A percentile compares a stretch with the other conserved stretches of the same genome.
These are phyloP conservation scores for Asteroscopus sphinx DNA, from an alignment of 2,888 invertebrate genomes.

Conservation along the genomic window DNA sequence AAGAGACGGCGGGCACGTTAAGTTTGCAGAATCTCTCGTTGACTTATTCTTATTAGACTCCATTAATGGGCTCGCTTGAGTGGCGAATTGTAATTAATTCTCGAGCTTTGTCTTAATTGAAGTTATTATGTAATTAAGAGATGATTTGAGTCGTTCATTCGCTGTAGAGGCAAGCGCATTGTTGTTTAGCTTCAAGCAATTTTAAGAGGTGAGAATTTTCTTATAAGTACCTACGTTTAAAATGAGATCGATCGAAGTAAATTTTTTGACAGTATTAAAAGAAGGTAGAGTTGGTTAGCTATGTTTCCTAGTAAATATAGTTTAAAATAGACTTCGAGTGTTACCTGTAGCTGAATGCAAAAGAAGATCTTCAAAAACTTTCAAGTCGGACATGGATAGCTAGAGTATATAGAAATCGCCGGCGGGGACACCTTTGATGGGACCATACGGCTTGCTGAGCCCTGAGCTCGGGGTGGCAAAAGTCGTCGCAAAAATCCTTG, in stretches of 20 bases:
- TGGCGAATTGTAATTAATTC: constrained; percentile 64
- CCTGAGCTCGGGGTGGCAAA: no score
- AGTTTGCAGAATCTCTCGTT: constrained; percentile 70
- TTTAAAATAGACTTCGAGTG: no score
- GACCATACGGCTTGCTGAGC: no score
- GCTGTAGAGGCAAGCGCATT: constrained; percentile 27
- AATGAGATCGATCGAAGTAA: background rate
- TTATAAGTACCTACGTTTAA: background rate
- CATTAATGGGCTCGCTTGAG: constrained; percentile 54
- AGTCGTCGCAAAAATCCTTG: no score
- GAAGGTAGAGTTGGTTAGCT: no score
- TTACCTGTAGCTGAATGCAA: no score
- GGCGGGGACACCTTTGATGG: no score
- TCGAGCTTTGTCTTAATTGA: constrained; percentile 60
- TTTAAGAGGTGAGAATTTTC: constrained; percentile 36
- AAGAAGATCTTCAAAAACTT: no score
- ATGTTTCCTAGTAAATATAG: no score
- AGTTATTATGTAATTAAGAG: constrained; percentile 71
- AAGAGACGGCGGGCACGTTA: constrained; percentile 48
- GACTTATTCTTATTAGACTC: constrained; percentile 68
- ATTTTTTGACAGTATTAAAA: background rate
- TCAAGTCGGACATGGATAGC: no score
- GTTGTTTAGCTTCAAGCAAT: constrained; percentile 7
- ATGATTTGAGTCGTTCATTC: constrained; percentile 58
- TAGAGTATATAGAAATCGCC: no score